phyloP scores from a whole-genome alignment of 2,113 vertebrate species.

The Rallus limicola region DNA sequence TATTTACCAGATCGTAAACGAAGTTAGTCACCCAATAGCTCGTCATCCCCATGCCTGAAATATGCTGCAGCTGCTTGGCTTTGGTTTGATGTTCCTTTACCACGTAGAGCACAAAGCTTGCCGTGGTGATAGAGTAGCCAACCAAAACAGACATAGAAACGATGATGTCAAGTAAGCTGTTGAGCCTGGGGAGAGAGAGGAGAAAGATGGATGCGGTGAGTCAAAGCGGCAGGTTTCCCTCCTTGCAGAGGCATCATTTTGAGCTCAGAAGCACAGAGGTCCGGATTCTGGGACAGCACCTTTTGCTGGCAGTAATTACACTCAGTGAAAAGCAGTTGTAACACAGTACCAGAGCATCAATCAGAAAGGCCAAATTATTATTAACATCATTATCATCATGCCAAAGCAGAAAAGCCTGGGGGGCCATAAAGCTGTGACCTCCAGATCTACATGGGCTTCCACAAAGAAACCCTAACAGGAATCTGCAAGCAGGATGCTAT shows the following conservation, averaged over 20 bases:
- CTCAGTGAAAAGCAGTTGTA: not conserved
- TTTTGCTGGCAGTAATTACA: not conserved
- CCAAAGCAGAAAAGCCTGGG: not conserved
- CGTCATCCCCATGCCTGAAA: constrained; percentile 88
- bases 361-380: not conserved
- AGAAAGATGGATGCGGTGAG: not conserved
- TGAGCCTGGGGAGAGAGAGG: constrained; percentile 74
- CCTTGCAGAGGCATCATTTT: not conserved
- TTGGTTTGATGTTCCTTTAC: constrained; percentile 91
- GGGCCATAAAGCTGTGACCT: not conserved
- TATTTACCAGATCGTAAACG: constrained; percentile 93
- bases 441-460: not conserved
- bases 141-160: constrained; percentile 89
- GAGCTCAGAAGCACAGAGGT: not conserved
- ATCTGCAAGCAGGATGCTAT: not conserved
- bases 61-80: constrained; percentile 92
- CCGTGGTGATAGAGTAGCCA: constrained; percentile 91
- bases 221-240: not conserved
- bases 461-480: not conserved
- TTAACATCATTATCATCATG: not conserved
- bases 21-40: constrained; percentile 94
- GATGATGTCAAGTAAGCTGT: constrained; percentile 87
- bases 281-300: not conserved
- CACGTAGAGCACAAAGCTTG: constrained; percentile 92
- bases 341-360: not conserved